Conservation (phyloP, 2,113 vertebrate species). For the Grallaria varia region DNA sequence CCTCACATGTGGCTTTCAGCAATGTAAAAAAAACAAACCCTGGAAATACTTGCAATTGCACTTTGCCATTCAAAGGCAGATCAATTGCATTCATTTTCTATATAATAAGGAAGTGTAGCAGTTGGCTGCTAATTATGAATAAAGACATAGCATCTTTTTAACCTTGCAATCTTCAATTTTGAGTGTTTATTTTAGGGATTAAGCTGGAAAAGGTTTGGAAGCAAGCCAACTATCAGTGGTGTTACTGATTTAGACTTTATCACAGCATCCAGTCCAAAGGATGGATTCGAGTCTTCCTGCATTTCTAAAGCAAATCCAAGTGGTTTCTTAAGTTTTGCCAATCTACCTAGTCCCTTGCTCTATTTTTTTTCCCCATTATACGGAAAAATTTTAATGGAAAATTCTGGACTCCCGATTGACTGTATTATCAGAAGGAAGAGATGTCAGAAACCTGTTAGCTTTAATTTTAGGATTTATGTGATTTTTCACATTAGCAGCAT, state of each 20-base stretch:
- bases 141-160: constrained; percentile 1
- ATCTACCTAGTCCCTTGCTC: not conserved
- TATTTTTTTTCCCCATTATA: not conserved
- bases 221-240: not conserved
- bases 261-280: not conserved
- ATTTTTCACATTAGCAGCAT: not conserved
- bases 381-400: not conserved
- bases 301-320: not conserved
- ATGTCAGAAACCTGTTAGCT: not conserved
- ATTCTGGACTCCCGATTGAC: not conserved
- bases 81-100: not conserved
- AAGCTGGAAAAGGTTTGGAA: constrained; percentile 22
- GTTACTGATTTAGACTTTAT: constrained; percentile 5
- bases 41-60: not conserved
- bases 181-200: constrained; percentile 36
- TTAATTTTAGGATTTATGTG: not conserved
- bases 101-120: not conserved
- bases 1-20: not conserved
- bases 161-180: not conserved
- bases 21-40: not conserved
- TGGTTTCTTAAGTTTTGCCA: not conserved
- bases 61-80: constrained; percentile 26
- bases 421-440: not conserved
- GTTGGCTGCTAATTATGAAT: not conserved
- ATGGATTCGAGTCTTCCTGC: not conserved